Base-by-base conservation (phyloP, 2,113 vertebrate species). In the Aegotheles bennettii region DNA sequence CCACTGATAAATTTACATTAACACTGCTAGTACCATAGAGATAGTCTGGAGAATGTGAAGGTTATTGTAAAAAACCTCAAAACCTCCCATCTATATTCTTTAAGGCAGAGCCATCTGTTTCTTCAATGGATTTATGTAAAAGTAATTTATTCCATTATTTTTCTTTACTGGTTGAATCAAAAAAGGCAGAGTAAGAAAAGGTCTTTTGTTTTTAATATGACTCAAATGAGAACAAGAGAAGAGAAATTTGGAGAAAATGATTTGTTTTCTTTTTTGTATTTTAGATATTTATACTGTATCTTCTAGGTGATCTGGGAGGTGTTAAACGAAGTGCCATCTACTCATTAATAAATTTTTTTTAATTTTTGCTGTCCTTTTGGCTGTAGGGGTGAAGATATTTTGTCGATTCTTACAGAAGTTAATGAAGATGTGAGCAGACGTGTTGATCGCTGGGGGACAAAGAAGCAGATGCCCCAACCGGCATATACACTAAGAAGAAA, bases 391-490 rank as follows among this genome's bases (percentile, higher is more conserved):
- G 35, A 61, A 82, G 99, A 99, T 95, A 98, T 99, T 77, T 85
- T 99, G 91, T 98, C 98, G 3, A 99, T 99, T 92, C 97, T 99
- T 87, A 99, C 99, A 8, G 94, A 97, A 76, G 99, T 99, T 95
- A 99, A 99, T 50, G 51, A 94, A 17, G 98, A 99, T 25, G 99
- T 99, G 35, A 97, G 99, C 77, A 82, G 21, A 60, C 97, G 89
- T 92, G 85, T 60, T 3, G 96, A 95, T 68, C 0, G 0, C 13
- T 0, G 1, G 0, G 95, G 96, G 6, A 26, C 0, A 20, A 98
- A n/a, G 92, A 99, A 98, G 88, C 99, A 99, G 96, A 99, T 99
- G 97, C 98, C 99, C 31, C 98, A 99, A 38, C 98, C 98, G 28
- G 92, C 96, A 31, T 99, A 97, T 73, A 98, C 98, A 17, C 97